These are phyloP conservation scores for Sternotherus odoratus DNA, from an alignment of 2,797 vertebrate species.

Conservation along the genomic window DNA sequence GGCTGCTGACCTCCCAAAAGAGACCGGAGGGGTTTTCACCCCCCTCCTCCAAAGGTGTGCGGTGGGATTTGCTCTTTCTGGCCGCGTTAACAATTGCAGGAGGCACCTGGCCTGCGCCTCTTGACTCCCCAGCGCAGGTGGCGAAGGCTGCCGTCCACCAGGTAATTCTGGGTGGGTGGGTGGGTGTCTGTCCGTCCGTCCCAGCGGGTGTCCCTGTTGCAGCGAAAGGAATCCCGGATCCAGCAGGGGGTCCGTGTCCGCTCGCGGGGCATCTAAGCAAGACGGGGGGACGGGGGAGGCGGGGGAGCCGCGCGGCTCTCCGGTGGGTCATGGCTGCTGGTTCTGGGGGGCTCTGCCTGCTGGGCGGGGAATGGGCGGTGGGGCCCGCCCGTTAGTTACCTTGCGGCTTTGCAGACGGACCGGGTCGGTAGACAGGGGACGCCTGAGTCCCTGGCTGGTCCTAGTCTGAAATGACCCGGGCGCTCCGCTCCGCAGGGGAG, in stretches of 20 bases:
- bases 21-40: constrained; percentile 72
- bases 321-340: too few relatives aligned
- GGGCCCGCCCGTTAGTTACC: background rate
- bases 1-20: constrained; percentile 71
- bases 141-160: background rate
- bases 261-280: background rate
- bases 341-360: too few relatives aligned
- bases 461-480: background rate
- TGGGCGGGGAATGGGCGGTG: too few relatives aligned
- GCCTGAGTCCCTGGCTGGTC: background rate
- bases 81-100: constrained; percentile 47
- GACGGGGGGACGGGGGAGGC: background rate
- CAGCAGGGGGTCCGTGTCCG: background rate
- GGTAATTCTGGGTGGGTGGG: constrained; percentile 39
- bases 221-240: background rate
- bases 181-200: background rate
- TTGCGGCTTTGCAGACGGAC: background rate
- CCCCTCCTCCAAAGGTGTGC: constrained; percentile 34
- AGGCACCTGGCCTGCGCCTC: constrained; percentile 37
- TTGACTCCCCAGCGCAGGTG: constrained; percentile 33
- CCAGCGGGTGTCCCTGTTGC: background rate
- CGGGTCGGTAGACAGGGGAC: background rate
- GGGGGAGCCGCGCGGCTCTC: background rate
- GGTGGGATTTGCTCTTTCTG: constrained; percentile 34
- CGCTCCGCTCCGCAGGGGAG: background rate